phyloP scores from a whole-genome alignment of 2,113 vertebrate genomes.

The Glareola pratincola region DNA sequence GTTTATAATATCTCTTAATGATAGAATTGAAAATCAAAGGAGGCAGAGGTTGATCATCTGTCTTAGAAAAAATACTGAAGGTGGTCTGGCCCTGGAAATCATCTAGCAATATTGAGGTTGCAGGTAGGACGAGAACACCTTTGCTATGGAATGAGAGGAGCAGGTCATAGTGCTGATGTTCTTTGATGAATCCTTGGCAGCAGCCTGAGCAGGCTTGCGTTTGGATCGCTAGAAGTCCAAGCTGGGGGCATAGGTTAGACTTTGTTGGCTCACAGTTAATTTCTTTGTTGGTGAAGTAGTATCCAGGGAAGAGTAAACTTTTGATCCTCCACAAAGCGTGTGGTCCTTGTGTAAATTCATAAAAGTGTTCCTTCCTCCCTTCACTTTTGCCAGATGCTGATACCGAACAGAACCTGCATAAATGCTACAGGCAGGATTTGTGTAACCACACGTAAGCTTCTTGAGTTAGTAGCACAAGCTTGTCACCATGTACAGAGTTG shows the following conservation, averaged over 20 bases:
- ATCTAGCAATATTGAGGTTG: background rate
- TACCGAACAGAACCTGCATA: background rate
- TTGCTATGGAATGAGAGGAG: background rate
- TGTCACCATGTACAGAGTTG: background rate
- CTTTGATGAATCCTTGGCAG: background rate
- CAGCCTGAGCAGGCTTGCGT: background rate
- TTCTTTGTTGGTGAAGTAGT: background rate
- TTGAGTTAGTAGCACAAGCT: background rate
- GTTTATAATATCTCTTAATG: background rate
- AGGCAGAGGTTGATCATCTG: background rate
- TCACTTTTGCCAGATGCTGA: background rate
- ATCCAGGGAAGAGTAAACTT: background rate
- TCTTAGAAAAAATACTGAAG: background rate
- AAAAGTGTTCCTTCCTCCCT: background rate
- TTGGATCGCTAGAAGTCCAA: background rate
- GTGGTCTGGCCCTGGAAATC: background rate
- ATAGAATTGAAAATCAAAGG: background rate
- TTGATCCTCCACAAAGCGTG: background rate
- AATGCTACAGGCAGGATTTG: background rate
- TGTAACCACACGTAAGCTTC: background rate
- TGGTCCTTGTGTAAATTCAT: background rate
- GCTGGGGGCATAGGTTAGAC: background rate
- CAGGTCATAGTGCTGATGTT: background rate
- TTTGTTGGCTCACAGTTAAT: background rate
- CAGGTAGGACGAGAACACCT: background rate